phyloP scores from a whole-genome alignment of 2,888 invertebrate genomes.

The Tipula confusa region DNA sequence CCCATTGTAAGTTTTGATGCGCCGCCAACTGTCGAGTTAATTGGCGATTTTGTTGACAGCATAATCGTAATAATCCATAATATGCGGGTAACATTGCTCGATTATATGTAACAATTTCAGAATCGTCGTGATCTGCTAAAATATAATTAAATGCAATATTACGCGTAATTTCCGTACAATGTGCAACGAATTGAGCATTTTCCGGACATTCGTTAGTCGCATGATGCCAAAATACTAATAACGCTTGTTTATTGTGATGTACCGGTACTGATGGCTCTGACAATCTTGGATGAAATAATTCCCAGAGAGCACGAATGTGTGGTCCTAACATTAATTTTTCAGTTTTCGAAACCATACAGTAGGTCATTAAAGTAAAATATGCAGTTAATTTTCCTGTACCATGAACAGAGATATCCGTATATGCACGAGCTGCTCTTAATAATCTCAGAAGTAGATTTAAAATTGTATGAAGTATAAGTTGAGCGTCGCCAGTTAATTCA shows the following conservation, averaged over 20 bases:
- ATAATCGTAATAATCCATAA: slow-evolving; percentile 82
- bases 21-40: slow-evolving; percentile 83
- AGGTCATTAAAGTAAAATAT: slow-evolving; percentile 87
- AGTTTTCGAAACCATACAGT: slow-evolving; percentile 82
- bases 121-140: slow-evolving; percentile 92
- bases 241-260: slow-evolving; percentile 91
- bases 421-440: slow-evolving; percentile 77
- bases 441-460: slow-evolving; percentile 70
- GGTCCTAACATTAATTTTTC: slow-evolving; percentile 95
- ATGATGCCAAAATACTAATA: slow-evolving; percentile 90
- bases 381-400: slow-evolving; percentile 89
- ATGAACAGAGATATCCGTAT: slow-evolving; percentile 79
- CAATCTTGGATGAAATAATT: slow-evolving; percentile 87
- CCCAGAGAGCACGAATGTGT: slow-evolving; percentile 88
- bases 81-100: slow-evolving; percentile 90
- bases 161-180: slow-evolving; percentile 82
- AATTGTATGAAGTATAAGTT: slow-evolving; percentile 60
- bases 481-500: slow-evolving; percentile 56
- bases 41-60: slow-evolving; percentile 80
- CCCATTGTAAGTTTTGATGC: slow-evolving; percentile 96
- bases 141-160: slow-evolving; percentile 97
- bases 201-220: slow-evolving; percentile 90
- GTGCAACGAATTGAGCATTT: slow-evolving; percentile 81
- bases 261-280: slow-evolving; percentile 93
- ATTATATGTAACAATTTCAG: slow-evolving; percentile 91